Evolutionary conservation across 1,140 invertebrate genomes (phyloP), one percentile per base, ranked within the genome.

Genomic region (Heliconius hermathena): DNA sequence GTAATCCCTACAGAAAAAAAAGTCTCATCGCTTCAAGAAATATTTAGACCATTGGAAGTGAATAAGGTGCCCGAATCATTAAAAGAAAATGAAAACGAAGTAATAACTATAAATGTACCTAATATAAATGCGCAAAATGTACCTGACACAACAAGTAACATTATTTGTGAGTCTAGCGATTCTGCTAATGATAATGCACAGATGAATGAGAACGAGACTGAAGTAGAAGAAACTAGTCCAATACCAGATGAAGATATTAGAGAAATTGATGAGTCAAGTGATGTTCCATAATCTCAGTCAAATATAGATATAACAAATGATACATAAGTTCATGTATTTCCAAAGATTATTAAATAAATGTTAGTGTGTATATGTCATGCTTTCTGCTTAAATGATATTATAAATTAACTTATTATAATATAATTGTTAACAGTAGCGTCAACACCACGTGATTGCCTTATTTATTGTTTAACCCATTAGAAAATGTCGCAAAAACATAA

Each of bases 401-500:
- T 89, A 90, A 90, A 87, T 85, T 88, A 87, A 87, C 86, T 86
- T 88, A 22, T 22, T 57, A 83, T 83, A 87, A 88, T 81, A 88
- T 89, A 87, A 85, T 90, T 86, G 87, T 88, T 85, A 92, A 87
- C 89, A 92, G 88, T 88, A 87, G 90, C 87, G 89, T 90, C 84
- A 88, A 90, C 87, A 93, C 87, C 91, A 92, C 90, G 88, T 91
- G 89, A 94, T 88, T 93, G 93, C 92, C 93, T 94, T 94, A 94
- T 86, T 91, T 90, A 90, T 92, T 90, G 89, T 93, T 93, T 93
- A 90, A 90, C 84, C 91, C 88, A 90, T 89, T 87, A 86, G 87
- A 86, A 86, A 89, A 90, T 88, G 89, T 89, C 87, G 92, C 91
- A 91, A 87, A 90, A 91, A 88, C 80, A 87, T 83, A 94, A 94